A percentile compares a stretch with the other conserved stretches of the same genome.
phyloP scores from a whole-genome alignment of 1,140 invertebrate species.

The Formica selysi region DNA sequence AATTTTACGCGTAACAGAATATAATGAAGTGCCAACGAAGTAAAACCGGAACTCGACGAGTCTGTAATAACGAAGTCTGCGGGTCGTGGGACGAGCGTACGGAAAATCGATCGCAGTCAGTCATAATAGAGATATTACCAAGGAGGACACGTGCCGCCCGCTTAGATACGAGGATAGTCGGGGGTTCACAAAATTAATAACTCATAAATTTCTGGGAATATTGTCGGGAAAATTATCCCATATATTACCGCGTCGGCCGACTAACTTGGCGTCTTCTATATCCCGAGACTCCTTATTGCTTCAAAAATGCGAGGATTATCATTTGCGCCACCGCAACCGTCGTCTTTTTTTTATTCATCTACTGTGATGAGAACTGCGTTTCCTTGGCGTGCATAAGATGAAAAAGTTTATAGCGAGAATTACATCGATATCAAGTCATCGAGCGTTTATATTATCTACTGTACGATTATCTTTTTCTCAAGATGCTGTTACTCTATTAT shows the following conservation, averaged over 20 bases:
- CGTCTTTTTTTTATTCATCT: background rate
- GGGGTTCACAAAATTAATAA: constrained; percentile 79
- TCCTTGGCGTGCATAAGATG: background rate
- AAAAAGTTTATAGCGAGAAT: background rate
- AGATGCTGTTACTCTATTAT: too few relatives aligned
- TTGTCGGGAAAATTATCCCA: constrained; percentile 73
- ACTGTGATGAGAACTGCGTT: background rate
- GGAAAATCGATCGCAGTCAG: constrained; percentile 48
- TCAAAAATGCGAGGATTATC: background rate
- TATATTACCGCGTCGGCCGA: constrained; percentile 43
- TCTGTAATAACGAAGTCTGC: constrained; percentile 44
- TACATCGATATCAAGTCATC: too few relatives aligned
- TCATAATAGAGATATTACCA: constrained; percentile 71
- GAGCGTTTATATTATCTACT: background rate
- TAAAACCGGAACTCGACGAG: constrained; percentile 13
- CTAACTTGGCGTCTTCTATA: constrained; percentile 16
- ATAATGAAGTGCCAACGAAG: constrained; percentile 59
- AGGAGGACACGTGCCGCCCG: constrained; percentile 60
- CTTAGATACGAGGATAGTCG: constrained; percentile 33
- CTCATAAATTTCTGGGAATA: constrained; percentile 74
- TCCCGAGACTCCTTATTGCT: constrained; percentile 23
- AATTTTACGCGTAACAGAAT: background rate
- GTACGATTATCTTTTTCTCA: background rate
- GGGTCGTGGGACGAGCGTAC: background rate
- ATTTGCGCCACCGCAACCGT: background rate